Evolutionary conservation across 2,888 invertebrate species (phyloP), one percentile per base, ranked within the genome.

Genomic region (Polyploca ridens): DNA sequence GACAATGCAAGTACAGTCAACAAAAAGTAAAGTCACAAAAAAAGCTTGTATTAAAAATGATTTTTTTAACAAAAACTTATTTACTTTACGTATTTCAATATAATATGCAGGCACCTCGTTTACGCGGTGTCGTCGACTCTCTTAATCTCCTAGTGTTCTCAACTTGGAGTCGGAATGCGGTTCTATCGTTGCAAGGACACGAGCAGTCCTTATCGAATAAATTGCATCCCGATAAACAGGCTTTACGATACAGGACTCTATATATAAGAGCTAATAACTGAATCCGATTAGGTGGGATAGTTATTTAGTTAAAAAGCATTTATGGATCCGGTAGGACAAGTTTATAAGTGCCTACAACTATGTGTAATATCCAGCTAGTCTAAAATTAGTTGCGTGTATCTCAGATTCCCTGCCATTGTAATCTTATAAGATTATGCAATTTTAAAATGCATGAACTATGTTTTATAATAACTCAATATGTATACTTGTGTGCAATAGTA

Each of bases 131-230:
- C 72, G 68, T 69, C 66, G 75, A 75, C 77, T 82, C 86, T 87
- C 87, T 89, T 89, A 88, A 87, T 86, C 82, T 76, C 82, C 73
- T 67, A 75, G 89, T 88, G 85, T 87, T 89, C 85, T 90, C 86
- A 86, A 88, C 88, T 82, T 86, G 76, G 71, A 74, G 67, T 67
- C 75, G 93, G 93, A 93, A 93, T 93, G 92, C 83, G 78, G 90
- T 85, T 87, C 80, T 74, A 84, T 81, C 81, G 78, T 72, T 75
- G 85, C 88, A 87, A 89, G 90, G 87, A 84, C 86, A 84, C 78
- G 86, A 84, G 81, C 83, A 87, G 87, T 88, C 89, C 88, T 88
- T 88, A 89, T 86, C 86, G 86, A 87, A 90, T 92, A 93, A 92
- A 92, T 90, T 89, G 90, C 90, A 69, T 77, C 83, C 78, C 82